Evolutionary conservation across 2,113 vertebrate species (phyloP), one percentile per base, ranked within the genome.

Genomic region (Prunella himalayana): DNA sequence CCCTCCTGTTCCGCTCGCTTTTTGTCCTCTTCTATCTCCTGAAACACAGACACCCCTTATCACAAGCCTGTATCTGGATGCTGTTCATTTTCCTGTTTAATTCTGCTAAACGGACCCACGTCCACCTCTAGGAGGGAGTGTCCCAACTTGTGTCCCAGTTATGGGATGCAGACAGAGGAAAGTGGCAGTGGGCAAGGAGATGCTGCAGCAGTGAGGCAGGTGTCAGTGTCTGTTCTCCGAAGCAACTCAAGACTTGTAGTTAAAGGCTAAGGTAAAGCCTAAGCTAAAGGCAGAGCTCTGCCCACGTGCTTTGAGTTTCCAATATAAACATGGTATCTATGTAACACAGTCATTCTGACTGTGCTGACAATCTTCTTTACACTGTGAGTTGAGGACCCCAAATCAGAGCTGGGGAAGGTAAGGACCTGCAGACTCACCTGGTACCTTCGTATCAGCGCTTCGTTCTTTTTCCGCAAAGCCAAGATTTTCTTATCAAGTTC

Each of bases 21-120:
- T 57, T 98, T 99, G 97, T 99, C 99, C 95, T 99, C 99, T 96
- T 99, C 99, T 78, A 99, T 99, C 97, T 99, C 99, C 99, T 99
- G 96, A 82, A 97, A 96, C 33, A 95, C 15, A 82, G 16, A 72
- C 6, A 85, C 53, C 10, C 35, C 47, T 77, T 41, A 73, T 31
- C 44, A 66, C 6, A 44, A 51, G 41, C 16, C 18, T 6, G 11
- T 6, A 28, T 17, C 31, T 54, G 11, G 27, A n/a, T 57, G 22
- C 30, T 64, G 37, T 25, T 47, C 5, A 49, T 47, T 25, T 41
- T 70, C 51, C 51, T 78, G 13, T 42, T 94, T 33, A 65, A 30
- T 77, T 76, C 71, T 80, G 41, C 59, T 73, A 60, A 42, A 73
- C 1, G 1, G 39, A 72, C 28, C 31, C n/a, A 72, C 16, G 16